A percentile compares a stretch with the other conserved stretches of the same genome.
Conservation (phyloP, 1,140 invertebrate genomes). For the Limonius californicus region DNA sequence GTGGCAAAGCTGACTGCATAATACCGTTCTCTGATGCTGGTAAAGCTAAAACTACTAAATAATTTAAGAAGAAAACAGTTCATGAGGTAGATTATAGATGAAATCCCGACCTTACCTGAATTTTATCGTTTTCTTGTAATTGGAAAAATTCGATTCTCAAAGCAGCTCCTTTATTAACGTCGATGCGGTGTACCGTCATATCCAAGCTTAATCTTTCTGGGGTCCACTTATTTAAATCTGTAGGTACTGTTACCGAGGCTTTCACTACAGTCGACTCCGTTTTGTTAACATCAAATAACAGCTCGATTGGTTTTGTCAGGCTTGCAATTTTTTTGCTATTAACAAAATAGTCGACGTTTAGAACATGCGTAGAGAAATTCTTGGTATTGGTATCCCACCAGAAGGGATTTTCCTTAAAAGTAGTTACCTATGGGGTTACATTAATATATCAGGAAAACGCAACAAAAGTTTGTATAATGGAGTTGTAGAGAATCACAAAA, state of each 20-base stretch:
- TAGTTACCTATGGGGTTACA: too few relatives aligned
- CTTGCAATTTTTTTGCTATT: neutral
- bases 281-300: neutral
- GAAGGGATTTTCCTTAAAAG: neutral
- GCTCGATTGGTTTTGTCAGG: neutral
- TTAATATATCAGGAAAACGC: too few relatives aligned
- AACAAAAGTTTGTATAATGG: too few relatives aligned
- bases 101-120: too few relatives aligned
- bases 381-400: neutral
- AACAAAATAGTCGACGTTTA: neutral
- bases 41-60: neutral
- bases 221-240: neutral
- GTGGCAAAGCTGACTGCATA: too few relatives aligned
- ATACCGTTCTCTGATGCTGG: too few relatives aligned
- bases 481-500: too few relatives aligned
- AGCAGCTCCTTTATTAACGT: neutral
- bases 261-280: neutral
- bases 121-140: neutral
- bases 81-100: too few relatives aligned
- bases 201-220: neutral
- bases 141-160: neutral
- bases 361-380: constrained; percentile 1
- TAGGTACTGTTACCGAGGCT: neutral
- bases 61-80: too few relatives aligned
- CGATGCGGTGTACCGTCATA: constrained; percentile 9